Conservation (phyloP, 1,140 invertebrate genomes). For the Sycobia sp. region DNA sequence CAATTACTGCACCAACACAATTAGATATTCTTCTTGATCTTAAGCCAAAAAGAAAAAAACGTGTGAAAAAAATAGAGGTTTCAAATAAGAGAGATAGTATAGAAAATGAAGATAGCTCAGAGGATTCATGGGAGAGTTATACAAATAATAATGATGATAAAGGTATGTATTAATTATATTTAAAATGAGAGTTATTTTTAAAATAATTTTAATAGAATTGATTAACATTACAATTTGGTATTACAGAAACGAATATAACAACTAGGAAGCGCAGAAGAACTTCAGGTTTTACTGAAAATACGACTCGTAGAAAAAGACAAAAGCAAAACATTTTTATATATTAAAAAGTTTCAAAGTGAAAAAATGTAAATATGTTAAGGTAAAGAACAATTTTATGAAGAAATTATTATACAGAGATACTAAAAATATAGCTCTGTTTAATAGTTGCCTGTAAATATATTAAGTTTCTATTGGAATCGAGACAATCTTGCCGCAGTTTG, state of each 20-base stretch:
- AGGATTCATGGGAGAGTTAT: neutral
- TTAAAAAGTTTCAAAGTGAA: neutral
- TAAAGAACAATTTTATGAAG: neutral
- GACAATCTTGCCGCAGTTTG: neutral
- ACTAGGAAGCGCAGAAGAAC: slow-evolving; percentile 8
- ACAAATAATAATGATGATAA: neutral
- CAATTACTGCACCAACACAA: neutral
- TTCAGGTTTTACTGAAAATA: neutral
- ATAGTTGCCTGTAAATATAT: neutral
- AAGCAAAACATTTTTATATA: slow-evolving; percentile 13
- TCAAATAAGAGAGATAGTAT: neutral
- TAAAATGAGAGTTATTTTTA: neutral
- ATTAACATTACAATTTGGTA: neutral
- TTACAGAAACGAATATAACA: neutral
- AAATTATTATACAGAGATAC: neutral
- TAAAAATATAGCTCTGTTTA: neutral
- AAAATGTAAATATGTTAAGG: too few species aligned
- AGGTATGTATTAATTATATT: neutral
- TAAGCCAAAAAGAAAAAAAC: slow-evolving; percentile 3
- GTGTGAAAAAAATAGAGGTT: neutral
- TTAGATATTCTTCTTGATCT: slow-evolving; percentile 1
- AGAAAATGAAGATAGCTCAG: neutral
- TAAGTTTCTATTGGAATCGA: neutral
- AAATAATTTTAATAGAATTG: neutral
- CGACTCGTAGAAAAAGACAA: neutral